Conservation (phyloP, 1,140 invertebrate genomes). For the Dinothrombium tinctorium region DNA sequence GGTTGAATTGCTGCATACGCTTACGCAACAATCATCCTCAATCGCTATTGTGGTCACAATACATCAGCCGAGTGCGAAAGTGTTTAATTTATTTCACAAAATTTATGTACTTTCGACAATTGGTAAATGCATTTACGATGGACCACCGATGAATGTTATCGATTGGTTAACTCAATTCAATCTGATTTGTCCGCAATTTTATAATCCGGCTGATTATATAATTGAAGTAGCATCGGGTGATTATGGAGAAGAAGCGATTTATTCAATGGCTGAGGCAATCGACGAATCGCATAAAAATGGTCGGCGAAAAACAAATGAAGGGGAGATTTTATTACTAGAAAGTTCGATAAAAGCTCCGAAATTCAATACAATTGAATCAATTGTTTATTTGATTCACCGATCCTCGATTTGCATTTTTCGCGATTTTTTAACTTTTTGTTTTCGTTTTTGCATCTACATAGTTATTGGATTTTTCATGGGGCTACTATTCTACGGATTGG, state of each 20-base stretch:
- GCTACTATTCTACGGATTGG: too few relatives aligned
- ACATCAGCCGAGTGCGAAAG: slow-evolving; percentile 5
- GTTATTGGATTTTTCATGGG: too few relatives aligned
- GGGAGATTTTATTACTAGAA: too few relatives aligned
- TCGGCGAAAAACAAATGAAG: too few relatives aligned
- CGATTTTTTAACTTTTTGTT: too few relatives aligned
- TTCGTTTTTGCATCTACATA: too few relatives aligned
- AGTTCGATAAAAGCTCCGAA: too few relatives aligned
- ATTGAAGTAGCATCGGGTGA: slow-evolving; percentile 5
- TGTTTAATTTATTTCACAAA: slow-evolving; percentile 8
- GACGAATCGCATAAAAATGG: too few relatives aligned
- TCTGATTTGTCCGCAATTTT: slow-evolving; percentile 1
- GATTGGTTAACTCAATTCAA: not conserved
- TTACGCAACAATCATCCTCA: slow-evolving; percentile 1
- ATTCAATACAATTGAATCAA: too few relatives aligned
- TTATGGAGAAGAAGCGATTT: not conserved
- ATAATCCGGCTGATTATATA: slow-evolving; percentile 8
- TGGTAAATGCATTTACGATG: slow-evolving; percentile 6
- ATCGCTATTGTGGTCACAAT: slow-evolving; percentile 7
- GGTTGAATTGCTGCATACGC: not conserved
- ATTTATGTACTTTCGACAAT: not conserved
- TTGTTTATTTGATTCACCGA: too few relatives aligned
- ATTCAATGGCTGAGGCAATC: not conserved
- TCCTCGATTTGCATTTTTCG: too few relatives aligned
- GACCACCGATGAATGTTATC: slow-evolving; percentile 1